Conservation (phyloP, 2,113 vertebrate species). For the Alces alces region DNA sequence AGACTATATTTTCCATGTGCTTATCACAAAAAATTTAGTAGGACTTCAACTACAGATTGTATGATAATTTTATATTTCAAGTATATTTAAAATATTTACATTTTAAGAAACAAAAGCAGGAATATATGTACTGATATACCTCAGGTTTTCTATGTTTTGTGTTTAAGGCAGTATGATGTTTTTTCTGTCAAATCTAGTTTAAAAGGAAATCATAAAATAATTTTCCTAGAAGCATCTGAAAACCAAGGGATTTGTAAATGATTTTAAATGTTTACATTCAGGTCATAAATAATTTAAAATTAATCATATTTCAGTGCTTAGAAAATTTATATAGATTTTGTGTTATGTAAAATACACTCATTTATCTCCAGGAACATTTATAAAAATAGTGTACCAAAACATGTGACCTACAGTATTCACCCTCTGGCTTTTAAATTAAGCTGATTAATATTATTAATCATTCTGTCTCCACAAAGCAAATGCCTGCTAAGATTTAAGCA, state of each 20-base stretch:
- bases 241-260: background rate
- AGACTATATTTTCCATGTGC: background rate
- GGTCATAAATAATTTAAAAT: background rate
- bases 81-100: background rate
- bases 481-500: background rate
- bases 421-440: background rate
- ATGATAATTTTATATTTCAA: background rate
- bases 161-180: background rate
- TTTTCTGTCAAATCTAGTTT: background rate
- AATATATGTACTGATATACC: background rate
- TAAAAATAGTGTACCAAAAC: background rate
- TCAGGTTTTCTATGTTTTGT: background rate
- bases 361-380: background rate
- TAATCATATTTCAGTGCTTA: background rate
- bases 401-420: background rate
- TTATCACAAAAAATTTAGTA: background rate
- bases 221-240: background rate
- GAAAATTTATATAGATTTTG: background rate
- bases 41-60: background rate
- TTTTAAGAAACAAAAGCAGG: background rate
- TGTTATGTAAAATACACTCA: background rate
- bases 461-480: background rate
- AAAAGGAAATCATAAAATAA: background rate
- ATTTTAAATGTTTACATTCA: slow-evolving; percentile 15
- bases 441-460: slow-evolving; percentile 18